Percentiles rank a stretch among this genome's conserved stretches.
Evolutionary conservation across 2,888 invertebrate genomes (phyloP).

Genomic region (Neoaliturus tenellus): DNA sequence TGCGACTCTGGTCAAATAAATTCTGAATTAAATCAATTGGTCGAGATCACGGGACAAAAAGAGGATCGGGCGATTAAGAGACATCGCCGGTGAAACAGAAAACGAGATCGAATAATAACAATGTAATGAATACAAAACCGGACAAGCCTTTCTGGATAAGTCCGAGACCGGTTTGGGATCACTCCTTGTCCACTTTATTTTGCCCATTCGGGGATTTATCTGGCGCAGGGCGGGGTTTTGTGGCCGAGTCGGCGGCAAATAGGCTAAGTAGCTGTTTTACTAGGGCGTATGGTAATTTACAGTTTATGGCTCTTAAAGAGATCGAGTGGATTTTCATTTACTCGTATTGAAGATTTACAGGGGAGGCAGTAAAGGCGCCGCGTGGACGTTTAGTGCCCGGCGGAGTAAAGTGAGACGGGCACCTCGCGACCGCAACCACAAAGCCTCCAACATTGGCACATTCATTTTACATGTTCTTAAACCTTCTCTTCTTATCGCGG

Average conservation of each 20-base stretch:
- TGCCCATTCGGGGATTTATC: constrained; percentile 12
- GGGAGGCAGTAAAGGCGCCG: neutral
- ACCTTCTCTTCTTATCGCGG: too few species aligned
- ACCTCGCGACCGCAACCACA: neutral
- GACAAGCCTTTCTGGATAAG: neutral
- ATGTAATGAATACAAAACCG: neutral
- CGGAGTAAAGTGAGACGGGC: neutral
- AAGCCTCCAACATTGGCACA: too few species aligned
- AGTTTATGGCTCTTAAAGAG: constrained; percentile 10
- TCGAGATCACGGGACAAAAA: neutral
- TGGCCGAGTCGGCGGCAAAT: constrained; percentile 2
- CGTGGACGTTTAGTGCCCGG: neutral
- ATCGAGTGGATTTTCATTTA: neutral
- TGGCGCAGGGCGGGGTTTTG: neutral
- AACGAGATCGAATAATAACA: constrained; percentile 13
- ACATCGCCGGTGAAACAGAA: neutral
- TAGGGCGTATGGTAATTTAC: neutral
- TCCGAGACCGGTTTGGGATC: constrained; percentile 15
- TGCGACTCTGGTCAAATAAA: neutral
- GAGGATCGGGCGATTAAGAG: neutral
- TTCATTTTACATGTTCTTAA: too few species aligned
- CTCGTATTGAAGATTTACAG: constrained; percentile 6
- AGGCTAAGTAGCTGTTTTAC: neutral
- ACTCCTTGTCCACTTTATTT: neutral
- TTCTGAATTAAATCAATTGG: neutral